Percentiles rank a stretch among this genome's conserved stretches.
Evolutionary conservation across 2,888 invertebrate genomes (phyloP).

Genomic region (Drosophila bunnanda): DNA sequence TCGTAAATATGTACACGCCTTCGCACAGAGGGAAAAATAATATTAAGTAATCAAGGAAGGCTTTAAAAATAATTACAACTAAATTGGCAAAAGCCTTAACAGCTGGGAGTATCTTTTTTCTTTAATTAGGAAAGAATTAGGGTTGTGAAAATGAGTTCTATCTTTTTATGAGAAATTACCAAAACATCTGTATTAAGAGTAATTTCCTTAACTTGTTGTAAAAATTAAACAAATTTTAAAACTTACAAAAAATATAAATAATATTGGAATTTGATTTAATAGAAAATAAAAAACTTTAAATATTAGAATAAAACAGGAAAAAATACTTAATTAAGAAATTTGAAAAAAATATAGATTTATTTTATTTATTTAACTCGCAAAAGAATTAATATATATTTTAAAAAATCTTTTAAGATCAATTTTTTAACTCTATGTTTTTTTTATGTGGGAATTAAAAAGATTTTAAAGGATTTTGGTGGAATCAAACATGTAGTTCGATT

Average conservation of each 20-base stretch:
- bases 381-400: too few species aligned
- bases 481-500: too few species aligned
- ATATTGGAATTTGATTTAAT: background rate
- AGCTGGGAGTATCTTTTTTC: background rate
- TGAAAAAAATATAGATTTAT: too few species aligned
- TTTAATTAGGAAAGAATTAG: background rate
- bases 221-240: background rate
- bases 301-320: background rate
- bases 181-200: too few species aligned
- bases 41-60: background rate
- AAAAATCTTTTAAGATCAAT: too few species aligned
- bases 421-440: too few species aligned
- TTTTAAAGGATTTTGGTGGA: too few species aligned
- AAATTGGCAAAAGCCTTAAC: background rate
- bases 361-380: too few species aligned
- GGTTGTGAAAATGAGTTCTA: rapidly evolving
- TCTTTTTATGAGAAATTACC: background rate
- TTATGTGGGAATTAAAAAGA: too few species aligned
- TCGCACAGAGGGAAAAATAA: constrained; percentile 3
- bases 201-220: background rate
- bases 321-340: background rate
- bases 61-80: background rate
- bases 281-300: background rate
- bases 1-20: constrained; percentile 52
- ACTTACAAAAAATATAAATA: background rate